Base-by-base conservation (phyloP, 2,113 vertebrate species). In the Acanthisitta chloris region DNA sequence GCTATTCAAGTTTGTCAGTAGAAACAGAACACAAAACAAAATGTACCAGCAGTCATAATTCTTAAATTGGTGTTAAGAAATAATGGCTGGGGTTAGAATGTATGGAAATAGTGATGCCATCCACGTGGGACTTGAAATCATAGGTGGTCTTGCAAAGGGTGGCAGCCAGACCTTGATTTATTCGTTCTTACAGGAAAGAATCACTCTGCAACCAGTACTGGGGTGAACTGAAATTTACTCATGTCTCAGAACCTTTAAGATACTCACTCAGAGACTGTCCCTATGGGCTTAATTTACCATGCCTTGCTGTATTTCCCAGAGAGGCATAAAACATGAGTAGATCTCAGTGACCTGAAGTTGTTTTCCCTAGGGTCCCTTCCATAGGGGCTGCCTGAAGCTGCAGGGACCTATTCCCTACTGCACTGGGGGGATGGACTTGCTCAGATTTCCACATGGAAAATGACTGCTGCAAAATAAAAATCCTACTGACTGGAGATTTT, bases 1-100 rank as follows among this genome's bases (percentile, higher is more conserved):
- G 81, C 81, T 93, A 80, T 91, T 93, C 88, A 85, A 17, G 1
- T 92, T 88, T 88, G 71, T 92, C 81, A 93, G 67, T 88, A 90
- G 80, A 77, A 93, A 88, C 64, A 58, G 67, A 67, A 95, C 79
- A 92, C 92, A 96, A 88, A 95, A 91, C 71, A 94, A 94, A 94
- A 93, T 83, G 71, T 93, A 93, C 79, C 80, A 90, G 79, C 67
- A 45, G 51, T 73, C 6, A 2, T 86, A 93, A 88, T 90, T 88
- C 71, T 92, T 94, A 81, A 73, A 83, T 59, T 96, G 65, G 29
- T 88, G 51, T 96, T 81, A 95, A 80, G 87, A 92, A 96, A 92
- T 95, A 93, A 86, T 43, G 42, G 21, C 66, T 92, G 33, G 19
- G 33, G 19, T 72, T 94, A 95, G 92, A 93, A 90, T 94, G 67